Evolutionary conservation across 2,888 invertebrate species (phyloP), one percentile per base, ranked within the genome.

Genomic region (Campopleginae sp.): DNA sequence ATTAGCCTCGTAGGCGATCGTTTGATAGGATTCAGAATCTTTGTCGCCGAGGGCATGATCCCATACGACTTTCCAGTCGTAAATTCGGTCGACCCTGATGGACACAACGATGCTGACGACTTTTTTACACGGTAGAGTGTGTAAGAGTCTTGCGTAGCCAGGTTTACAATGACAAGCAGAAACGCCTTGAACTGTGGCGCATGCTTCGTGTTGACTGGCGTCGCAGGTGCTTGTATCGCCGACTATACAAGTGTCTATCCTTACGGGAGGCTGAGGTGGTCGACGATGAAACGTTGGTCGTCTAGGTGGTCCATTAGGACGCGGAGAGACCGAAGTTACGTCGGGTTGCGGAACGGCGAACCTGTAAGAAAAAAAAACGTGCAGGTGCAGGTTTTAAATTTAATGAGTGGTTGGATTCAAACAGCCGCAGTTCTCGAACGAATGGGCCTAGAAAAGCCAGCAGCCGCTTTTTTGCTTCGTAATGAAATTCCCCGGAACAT

Each of bases 201-300:
- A 98, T 75, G 96, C 96, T 92, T 98, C 98, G 90, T 98, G 97
- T 91, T 98, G 97, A 0, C 97, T 96, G 79, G 96, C 96, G 91
- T 98, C 98, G 89, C 98, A 98, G 0, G 98, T 98, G 0, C 97
- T 96, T 89, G 98, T 97, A 89, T 98, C 98, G 0, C 98, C 98
- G 0, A 98, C 98, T 27, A 98, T 98, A 90, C 98, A 98, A 0
- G 98, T 98, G 92, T 98, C 98, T 85, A 98, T 98, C 88, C 98
- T 91, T 44, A 97, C 96, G 27, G 96, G 96, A 86, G 97, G 95
- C 92, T 96, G 95, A 0, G 95, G 95, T 68, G 96, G 96, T 85
- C 96, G 94, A 51, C 96, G 95, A n/a, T 95, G 94, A 82, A 94
- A 95, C 33, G 94, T 93, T 0, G 96, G 95, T 76, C 95, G 94